phyloP scores from a whole-genome alignment of 2,888 invertebrate genomes.

The Orthonychiurus folsomi region DNA sequence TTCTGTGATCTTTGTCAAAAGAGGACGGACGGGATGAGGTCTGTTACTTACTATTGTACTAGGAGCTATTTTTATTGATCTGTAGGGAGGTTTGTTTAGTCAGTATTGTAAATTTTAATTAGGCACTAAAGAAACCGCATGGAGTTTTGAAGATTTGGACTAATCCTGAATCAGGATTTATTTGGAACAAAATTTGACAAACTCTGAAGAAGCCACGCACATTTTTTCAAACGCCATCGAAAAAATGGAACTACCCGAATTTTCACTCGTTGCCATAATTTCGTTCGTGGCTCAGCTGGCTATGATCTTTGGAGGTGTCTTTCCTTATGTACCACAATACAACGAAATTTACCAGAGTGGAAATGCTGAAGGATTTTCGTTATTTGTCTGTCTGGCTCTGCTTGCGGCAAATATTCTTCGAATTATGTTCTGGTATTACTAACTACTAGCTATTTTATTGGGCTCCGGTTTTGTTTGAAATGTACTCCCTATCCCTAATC shows the following conservation, averaged over 20 bases:
- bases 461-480: no score
- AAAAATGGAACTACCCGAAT: conserved; percentile 17
- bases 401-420: conserved; percentile 92
- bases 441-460: neutral
- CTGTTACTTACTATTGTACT: no score
- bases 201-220: neutral
- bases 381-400: conserved; percentile 90
- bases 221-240: neutral
- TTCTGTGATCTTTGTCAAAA: no score
- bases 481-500: no score
- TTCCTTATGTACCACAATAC: conserved; percentile 95
- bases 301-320: conserved; percentile 90
- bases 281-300: conserved; percentile 74
- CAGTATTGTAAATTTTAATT: no score
- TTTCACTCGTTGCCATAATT: conserved; percentile 60
- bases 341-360: conserved; percentile 79
- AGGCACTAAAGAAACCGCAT: no score
- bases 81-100: no score
- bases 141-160: no score
- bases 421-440: conserved; percentile 90
- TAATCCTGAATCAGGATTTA: neutral
- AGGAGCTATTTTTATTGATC: no score
- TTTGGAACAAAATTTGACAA: neutral
- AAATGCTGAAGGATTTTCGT: conserved; percentile 94
- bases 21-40: no score